Base-by-base conservation (phyloP, 1,140 invertebrate genomes). In the Macrobrachium nipponense region DNA sequence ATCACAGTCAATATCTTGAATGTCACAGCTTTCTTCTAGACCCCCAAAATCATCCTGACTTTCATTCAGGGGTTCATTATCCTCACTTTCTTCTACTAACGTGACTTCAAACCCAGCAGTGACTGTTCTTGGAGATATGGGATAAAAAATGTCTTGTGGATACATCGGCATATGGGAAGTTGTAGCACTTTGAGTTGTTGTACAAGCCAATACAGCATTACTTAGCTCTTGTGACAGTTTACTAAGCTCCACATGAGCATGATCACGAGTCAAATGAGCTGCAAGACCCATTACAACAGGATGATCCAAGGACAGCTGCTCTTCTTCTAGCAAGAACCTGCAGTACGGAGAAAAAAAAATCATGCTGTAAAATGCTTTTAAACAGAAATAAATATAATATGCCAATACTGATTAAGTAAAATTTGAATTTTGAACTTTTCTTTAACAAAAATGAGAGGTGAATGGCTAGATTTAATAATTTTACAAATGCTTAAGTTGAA, bases 321-420 rank as follows among this genome's bases (percentile, higher is more conserved):
- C 82, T n/a, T 84, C 82, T 62, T 84, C 82, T 7, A 84, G 18
- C 60, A 84, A 66, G 58, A 84, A 84, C 60, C 82, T 84, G 73
- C 18, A 43, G 12, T 51, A 36, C 4, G 12, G 51, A 51, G 12
- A 6, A 51, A 51, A 51, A 8, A 10, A 51, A 51, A 5, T 51
- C 51, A 51, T 36, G 51, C 12, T 10, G 12, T 12, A 51, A 51
- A 51, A 51, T 51, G 12, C 12, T 51, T 6, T 51, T 12, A 51
- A 10, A 51, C 8, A 12, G 51, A 7, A 51, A 51, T 3, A 51
- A 51, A 51, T 51, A 51, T 51, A 8, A 51, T 51, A 5, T 12
- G 12, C 51, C 51, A 51, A 12, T 51, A 51, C 7, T 51, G 51
- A 51, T 51, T 12, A 10, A 5, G 51, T 51, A 36, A 36, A 36